A percentile compares a stretch with the other conserved stretches of the same genome.
Evolutionary conservation across 2,113 vertebrate genomes (phyloP).

Genomic region (Xyrauchen texanus): DNA sequence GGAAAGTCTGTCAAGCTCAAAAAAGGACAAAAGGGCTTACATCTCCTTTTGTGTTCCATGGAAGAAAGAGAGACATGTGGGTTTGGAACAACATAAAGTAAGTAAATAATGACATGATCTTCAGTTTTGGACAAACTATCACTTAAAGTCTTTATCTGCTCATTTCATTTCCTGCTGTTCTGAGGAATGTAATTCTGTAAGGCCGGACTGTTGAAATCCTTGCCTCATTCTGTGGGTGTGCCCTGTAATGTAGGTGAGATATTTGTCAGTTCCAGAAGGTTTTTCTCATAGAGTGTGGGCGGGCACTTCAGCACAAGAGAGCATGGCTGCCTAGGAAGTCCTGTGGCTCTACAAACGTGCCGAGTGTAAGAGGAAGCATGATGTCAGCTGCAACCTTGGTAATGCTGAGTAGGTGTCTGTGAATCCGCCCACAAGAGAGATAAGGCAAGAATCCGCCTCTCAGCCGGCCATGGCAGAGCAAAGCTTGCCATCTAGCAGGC

Average conservation of each 20-base stretch:
- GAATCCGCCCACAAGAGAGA: conserved; percentile 59
- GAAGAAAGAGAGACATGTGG: too few relatives aligned
- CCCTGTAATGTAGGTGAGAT: conserved; percentile 3
- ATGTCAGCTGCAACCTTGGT: conserved; percentile 63
- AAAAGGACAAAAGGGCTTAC: too few relatives aligned
- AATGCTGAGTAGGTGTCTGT: conserved; percentile 64
- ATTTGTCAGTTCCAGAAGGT: conserved; percentile 4
- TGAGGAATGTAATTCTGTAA: not conserved
- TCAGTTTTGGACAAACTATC: too few relatives aligned
- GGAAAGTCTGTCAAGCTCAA: too few relatives aligned
- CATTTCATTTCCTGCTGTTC: not conserved
- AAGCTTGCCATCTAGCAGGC: conserved; percentile 1
- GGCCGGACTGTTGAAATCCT: not conserved
- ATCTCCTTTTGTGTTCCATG: too few relatives aligned
- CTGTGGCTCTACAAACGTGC: conserved; percentile 23
- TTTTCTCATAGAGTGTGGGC: conserved; percentile 32
- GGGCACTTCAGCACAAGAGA: conserved; percentile 24
- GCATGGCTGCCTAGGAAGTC: conserved; percentile 46
- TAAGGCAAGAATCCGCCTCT: not conserved
- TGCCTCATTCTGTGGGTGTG: not conserved
- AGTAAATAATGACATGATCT: too few relatives aligned
- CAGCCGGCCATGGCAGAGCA: not conserved
- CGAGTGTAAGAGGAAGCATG: conserved; percentile 49
- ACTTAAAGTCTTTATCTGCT: too few relatives aligned
- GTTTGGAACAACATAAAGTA: too few relatives aligned